Evolutionary conservation across 2,113 vertebrate genomes (phyloP).

Genomic region (Xenopus borealis): DNA sequence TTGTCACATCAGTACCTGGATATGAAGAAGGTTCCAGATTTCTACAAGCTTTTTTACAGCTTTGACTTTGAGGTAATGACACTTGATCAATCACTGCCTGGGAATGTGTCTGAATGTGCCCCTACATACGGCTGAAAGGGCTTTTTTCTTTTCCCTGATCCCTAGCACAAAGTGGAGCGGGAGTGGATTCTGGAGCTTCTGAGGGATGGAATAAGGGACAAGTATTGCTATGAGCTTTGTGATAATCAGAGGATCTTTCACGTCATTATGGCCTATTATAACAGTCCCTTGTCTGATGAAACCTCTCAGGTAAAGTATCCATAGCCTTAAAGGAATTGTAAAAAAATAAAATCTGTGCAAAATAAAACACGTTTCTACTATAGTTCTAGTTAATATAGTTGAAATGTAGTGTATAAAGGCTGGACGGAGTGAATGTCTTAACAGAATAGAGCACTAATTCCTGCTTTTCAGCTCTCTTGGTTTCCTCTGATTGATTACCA

Average conservation of each 20-base stretch:
- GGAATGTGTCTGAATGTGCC: no score
- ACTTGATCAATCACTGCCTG: no score
- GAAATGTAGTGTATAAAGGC: no score
- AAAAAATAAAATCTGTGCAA: no score
- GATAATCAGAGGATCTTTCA: constrained; percentile 80
- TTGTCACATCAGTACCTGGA: constrained; percentile 84
- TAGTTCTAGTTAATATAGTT: no score
- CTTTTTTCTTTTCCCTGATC: not conserved
- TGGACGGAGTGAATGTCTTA: no score
- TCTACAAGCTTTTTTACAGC: constrained; percentile 91
- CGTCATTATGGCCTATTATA: constrained; percentile 78
- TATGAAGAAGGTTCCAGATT: constrained; percentile 82
- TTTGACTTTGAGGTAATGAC: constrained; percentile 82
- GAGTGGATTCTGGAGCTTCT: constrained; percentile 82
- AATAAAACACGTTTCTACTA: no score
- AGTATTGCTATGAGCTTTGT: constrained; percentile 76
- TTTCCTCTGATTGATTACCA: no score
- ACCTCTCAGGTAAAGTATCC: constrained; percentile 66
- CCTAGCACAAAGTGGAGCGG: constrained; percentile 79
- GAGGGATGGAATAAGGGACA: constrained; percentile 78
- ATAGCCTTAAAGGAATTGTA: no score
- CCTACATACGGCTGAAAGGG: no score
- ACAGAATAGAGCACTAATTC: no score
- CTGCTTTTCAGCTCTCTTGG: no score
- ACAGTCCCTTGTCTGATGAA: constrained; percentile 78